Evolutionary conservation across 1,140 invertebrate genomes (phyloP).

Genomic region (Calliphora vicina): DNA sequence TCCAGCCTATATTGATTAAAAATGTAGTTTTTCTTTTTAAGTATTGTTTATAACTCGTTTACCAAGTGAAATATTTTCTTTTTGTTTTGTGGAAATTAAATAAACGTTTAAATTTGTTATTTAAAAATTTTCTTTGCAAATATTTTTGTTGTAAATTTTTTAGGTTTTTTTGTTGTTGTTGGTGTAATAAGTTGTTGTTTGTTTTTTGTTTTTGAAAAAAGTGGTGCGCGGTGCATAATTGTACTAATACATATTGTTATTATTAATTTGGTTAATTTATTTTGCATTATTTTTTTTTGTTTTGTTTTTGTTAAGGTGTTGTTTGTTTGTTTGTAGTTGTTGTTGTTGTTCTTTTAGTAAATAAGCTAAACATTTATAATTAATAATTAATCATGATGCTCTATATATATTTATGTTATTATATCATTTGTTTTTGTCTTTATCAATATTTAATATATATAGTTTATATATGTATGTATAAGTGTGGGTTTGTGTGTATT

Average conservation of each 20-base stretch:
- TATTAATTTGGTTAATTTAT: slow-evolving; percentile 4
- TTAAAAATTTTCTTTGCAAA: neutral
- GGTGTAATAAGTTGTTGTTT: slow-evolving; percentile 7
- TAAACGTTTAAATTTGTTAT: neutral
- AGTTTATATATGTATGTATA: neutral
- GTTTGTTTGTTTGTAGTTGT: slow-evolving; percentile 34
- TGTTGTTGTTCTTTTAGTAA: slow-evolving; percentile 3
- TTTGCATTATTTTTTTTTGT: slow-evolving; percentile 28
- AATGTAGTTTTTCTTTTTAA: slow-evolving; percentile 40
- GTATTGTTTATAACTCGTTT: slow-evolving; percentile 59
- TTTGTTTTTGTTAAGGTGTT: slow-evolving; percentile 24
- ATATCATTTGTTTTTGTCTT: slow-evolving; percentile 15
- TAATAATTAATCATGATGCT: neutral
- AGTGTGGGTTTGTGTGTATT: neutral
- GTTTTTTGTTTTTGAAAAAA: slow-evolving; percentile 22
- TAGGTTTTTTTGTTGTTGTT: neutral
- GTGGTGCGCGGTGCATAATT: slow-evolving; percentile 39
- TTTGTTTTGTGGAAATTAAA: slow-evolving; percentile 1
- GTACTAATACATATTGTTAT: slow-evolving; percentile 37
- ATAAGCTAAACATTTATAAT: neutral
- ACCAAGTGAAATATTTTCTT: slow-evolving; percentile 47
- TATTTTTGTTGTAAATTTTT: slow-evolving; percentile 29
- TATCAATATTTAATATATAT: neutral
- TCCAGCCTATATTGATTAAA: neutral
- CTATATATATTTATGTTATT: neutral